Conservation (phyloP, 2,797 vertebrate species). For the Chaenodraco wilsoni region DNA sequence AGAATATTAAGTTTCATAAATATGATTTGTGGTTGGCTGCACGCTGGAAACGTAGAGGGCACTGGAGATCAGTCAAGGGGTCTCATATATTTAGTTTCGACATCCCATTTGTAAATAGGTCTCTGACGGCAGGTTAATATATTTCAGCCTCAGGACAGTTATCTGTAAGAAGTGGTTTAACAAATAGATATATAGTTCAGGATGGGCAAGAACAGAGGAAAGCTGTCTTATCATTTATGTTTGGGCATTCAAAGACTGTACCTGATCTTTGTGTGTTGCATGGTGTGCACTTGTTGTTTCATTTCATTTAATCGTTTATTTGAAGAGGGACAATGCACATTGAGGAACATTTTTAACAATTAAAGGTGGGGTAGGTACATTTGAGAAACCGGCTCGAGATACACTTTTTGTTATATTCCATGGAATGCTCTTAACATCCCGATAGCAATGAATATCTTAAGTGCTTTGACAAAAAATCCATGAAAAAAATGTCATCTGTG, state of each 20-base stretch:
- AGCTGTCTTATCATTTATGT: background rate
- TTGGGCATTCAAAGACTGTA: background rate
- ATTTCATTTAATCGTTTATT: too few species aligned
- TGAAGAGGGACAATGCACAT: too few species aligned
- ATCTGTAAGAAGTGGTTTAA: background rate
- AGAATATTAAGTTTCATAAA: background rate
- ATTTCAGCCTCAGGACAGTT: background rate
- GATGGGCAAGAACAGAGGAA: background rate
- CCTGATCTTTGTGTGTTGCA: background rate
- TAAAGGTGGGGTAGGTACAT: too few species aligned
- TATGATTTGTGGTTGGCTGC: background rate
- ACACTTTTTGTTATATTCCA: too few species aligned
- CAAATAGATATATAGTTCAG: background rate
- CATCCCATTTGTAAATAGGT: conserved; percentile 1
- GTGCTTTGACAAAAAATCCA: too few species aligned
- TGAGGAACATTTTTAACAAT: too few species aligned
- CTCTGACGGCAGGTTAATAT: background rate
- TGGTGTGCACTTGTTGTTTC: background rate
- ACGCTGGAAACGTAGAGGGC: background rate
- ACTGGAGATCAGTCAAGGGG: background rate
- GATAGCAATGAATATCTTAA: too few species aligned
- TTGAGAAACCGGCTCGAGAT: too few species aligned
- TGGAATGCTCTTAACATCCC: too few species aligned
- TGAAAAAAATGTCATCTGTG: too few species aligned
- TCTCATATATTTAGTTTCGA: background rate